These are phyloP conservation scores for Villa cingulata DNA, from an alignment of 2,888 invertebrate species.

Conservation along the genomic window DNA sequence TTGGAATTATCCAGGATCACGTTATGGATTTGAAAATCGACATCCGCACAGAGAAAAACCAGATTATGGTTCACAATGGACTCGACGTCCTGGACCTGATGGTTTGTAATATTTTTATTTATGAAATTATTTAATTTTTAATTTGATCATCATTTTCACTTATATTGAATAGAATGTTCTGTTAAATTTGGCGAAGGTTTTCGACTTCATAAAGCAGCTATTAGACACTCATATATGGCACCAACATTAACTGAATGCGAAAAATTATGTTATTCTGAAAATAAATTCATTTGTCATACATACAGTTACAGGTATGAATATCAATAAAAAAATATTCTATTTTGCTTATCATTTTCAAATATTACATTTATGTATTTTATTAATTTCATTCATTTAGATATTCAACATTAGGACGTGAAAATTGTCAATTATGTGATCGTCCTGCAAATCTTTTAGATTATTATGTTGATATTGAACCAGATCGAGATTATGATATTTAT, in stretches of 20 bases:
- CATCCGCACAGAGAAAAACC: conserved; percentile 20
- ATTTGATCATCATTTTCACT: not conserved
- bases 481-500: conserved; percentile 66
- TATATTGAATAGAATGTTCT: conserved; percentile 50
- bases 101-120: conserved; percentile 19
- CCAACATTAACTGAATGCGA: conserved; percentile 65
- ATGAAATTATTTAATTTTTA: not conserved
- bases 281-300: conserved; percentile 57
- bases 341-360: no score
- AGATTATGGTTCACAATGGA: conserved; percentile 33
- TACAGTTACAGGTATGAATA: conserved; percentile 54
- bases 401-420: conserved; percentile 42
- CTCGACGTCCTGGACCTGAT: conserved; percentile 34
- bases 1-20: conserved; percentile 38
- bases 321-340: not conserved
- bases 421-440: conserved; percentile 62
- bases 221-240: conserved; percentile 50
- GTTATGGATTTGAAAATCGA: conserved; percentile 23
- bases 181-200: conserved; percentile 62
- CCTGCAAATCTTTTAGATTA: conserved; percentile 55
- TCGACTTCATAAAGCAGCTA: conserved; percentile 51
- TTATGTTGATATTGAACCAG: conserved; percentile 58
- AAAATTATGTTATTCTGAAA: conserved; percentile 54
- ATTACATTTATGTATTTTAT: not conserved
- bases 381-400: conserved; percentile 17